Conservation (phyloP, 2,888 invertebrate species). For the Agrochola litura region DNA sequence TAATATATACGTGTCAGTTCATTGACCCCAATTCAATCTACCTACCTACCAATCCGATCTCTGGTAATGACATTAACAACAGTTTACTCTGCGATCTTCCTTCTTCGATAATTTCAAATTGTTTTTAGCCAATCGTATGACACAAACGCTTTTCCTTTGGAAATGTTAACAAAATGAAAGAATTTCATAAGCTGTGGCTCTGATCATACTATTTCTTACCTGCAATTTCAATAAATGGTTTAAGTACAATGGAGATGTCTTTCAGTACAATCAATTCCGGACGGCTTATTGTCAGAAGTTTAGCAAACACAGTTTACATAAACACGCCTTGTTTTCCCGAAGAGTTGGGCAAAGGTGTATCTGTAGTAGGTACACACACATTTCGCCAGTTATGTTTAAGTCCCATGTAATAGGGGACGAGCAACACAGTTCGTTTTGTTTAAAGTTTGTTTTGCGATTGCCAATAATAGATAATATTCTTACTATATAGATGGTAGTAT, state of each 20-base stretch:
- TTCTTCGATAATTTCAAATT: not conserved
- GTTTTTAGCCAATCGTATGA: not conserved
- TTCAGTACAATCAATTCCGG: slow-evolving; percentile 4
- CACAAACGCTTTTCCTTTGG: not conserved
- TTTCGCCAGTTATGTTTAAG: no score
- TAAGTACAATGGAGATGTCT: not conserved
- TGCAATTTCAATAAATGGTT: not conserved
- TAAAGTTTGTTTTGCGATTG: not conserved
- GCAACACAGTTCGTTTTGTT: slow-evolving; percentile 1
- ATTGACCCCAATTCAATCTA: no score
- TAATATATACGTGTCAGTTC: no score
- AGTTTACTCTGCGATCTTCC: not conserved
- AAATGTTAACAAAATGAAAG: not conserved
- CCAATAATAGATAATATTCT: not conserved
- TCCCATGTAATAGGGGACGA: no score
- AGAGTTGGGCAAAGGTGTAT: no score
- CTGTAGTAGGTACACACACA: no score
- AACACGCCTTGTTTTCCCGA: no score
- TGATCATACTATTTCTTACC: not conserved
- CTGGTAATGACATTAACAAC: not conserved
- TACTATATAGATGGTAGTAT: not conserved
- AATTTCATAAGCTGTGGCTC: not conserved
- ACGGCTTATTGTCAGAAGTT: not conserved
- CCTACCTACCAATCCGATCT: no score
- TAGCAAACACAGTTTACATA: not conserved